Evolutionary conservation across 1,140 invertebrate genomes (phyloP).

Genomic region (Scaptomyza montana): DNA sequence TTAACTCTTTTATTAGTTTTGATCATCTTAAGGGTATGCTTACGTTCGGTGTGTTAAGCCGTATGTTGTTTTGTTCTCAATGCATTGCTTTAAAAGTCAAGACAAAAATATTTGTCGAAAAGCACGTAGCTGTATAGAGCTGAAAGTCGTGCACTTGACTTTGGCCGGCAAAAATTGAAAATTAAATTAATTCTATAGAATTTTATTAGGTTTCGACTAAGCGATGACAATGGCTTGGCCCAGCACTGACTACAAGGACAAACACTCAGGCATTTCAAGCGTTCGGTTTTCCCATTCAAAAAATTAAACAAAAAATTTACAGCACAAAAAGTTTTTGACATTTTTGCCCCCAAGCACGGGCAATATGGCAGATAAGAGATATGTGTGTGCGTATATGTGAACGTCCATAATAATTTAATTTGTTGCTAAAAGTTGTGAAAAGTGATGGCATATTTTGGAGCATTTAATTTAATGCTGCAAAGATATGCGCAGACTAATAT

Average conservation of each 20-base stretch:
- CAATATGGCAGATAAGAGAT: not conserved
- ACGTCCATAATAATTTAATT: conserved; percentile 75
- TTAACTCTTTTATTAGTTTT: not conserved
- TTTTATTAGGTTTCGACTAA: conserved; percentile 74
- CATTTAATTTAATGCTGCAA: conserved; percentile 55
- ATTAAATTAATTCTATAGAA: conserved; percentile 80
- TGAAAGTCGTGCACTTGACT: conserved; percentile 60
- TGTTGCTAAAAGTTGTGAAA: conserved; percentile 58
- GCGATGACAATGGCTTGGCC: conserved; percentile 44
- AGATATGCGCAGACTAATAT: conserved; percentile 56
- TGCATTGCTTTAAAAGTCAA: conserved; percentile 26
- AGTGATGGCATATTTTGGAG: conserved; percentile 60
- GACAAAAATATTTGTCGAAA: conserved; percentile 42
- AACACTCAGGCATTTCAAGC: conserved; percentile 13
- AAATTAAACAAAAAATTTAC: conserved; percentile 18
- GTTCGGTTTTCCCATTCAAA: conserved; percentile 16
- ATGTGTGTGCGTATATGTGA: conserved; percentile 10
- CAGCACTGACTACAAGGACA: conserved; percentile 43
- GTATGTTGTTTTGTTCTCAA: not conserved
- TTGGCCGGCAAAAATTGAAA: conserved; percentile 57
- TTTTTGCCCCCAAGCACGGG: not conserved
- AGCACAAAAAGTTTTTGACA: conserved; percentile 21
- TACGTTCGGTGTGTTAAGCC: conserved; percentile 8
- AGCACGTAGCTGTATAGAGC: conserved; percentile 45
- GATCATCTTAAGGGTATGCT: conserved; percentile 9